phyloP scores from a whole-genome alignment of 2,888 invertebrate genomes.

The Balanococcus diminutus region DNA sequence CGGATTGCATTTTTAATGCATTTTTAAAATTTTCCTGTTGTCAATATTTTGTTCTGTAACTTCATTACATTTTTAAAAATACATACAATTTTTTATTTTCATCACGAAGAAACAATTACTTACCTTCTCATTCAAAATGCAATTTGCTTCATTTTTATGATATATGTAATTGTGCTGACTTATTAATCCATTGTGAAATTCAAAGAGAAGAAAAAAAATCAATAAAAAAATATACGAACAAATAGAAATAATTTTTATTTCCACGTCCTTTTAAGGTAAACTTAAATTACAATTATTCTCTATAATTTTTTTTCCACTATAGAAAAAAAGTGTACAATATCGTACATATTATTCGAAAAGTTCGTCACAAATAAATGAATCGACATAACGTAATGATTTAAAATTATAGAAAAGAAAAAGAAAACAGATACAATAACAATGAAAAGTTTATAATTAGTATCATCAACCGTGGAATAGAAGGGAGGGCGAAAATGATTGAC shows the following conservation, averaged over 20 bases:
- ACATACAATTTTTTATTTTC: too few species aligned
- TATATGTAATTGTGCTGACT: too few species aligned
- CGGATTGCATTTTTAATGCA: too few species aligned
- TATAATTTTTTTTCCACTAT: conserved; percentile 1
- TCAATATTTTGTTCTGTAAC: too few species aligned
- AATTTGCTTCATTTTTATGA: too few species aligned
- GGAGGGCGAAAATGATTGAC: conserved; percentile 47
- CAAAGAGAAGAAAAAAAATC: too few species aligned
- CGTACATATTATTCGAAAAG: conserved; percentile 15
- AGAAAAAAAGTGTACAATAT: conserved; percentile 9
- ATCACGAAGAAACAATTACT: too few species aligned
- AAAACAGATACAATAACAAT: conserved; percentile 51
- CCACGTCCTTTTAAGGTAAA: conserved; percentile 5
- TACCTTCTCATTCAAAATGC: too few species aligned
- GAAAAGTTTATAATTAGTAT: conserved; percentile 47
- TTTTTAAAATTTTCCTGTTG: too few species aligned
- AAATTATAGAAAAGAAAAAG: conserved; percentile 34
- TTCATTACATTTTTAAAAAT: too few species aligned
- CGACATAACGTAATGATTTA: conserved; percentile 32
- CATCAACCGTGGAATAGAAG: conserved; percentile 39
- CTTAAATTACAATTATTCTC: conserved; percentile 18
- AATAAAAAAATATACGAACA: background rate
- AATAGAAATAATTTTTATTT: conserved; percentile 12
- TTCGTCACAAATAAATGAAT: conserved; percentile 17
- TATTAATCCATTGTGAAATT: too few species aligned